phyloP scores from a whole-genome alignment of 2,797 vertebrate species.

The Xiphophorus birchmanni region DNA sequence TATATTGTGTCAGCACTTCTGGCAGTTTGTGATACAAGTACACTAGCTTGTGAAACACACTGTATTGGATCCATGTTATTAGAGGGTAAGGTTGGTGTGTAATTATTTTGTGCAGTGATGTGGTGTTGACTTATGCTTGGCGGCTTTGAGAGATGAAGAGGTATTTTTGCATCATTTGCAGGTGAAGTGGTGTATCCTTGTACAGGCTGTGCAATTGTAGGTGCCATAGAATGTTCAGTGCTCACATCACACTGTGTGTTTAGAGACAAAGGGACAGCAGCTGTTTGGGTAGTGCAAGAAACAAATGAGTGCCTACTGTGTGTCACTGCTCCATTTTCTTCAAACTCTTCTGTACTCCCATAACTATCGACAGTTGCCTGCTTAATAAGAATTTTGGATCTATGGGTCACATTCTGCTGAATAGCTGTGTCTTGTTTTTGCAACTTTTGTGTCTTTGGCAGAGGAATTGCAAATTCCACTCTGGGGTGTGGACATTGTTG shows the following conservation, averaged over 20 bases:
- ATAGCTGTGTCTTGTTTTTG: constrained; percentile 48
- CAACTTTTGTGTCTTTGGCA: constrained; percentile 27
- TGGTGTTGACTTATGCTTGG: constrained; percentile 24
- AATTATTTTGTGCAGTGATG: constrained; percentile 34
- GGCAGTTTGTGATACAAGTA: constrained; percentile 21
- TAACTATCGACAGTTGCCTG: constrained; percentile 73
- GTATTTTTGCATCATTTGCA: constrained; percentile 20
- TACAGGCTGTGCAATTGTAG: constrained; percentile 12
- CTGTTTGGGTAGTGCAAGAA: constrained; percentile 15
- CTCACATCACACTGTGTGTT: constrained; percentile 8
- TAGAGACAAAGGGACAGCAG: constrained; percentile 15
- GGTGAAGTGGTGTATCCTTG: constrained; percentile 6
- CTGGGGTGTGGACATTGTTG: constrained; percentile 41
- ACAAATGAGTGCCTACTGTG: constrained; percentile 14
- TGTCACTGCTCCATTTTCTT: constrained; percentile 34
- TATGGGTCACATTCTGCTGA: constrained; percentile 31
- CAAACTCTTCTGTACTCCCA: constrained; percentile 58
- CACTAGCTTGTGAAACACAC: constrained; percentile 26
- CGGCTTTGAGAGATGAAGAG: constrained; percentile 33
- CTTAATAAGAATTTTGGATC: constrained; percentile 71
- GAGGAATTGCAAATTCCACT: constrained; percentile 27
- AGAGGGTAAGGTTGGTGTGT: constrained; percentile 18
- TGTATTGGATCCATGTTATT: constrained; percentile 32
- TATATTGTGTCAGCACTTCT: constrained; percentile 17
- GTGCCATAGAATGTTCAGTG: constrained; percentile 26